phyloP scores from a whole-genome alignment of 2,797 vertebrate species.

The Orestias chungarensis region DNA sequence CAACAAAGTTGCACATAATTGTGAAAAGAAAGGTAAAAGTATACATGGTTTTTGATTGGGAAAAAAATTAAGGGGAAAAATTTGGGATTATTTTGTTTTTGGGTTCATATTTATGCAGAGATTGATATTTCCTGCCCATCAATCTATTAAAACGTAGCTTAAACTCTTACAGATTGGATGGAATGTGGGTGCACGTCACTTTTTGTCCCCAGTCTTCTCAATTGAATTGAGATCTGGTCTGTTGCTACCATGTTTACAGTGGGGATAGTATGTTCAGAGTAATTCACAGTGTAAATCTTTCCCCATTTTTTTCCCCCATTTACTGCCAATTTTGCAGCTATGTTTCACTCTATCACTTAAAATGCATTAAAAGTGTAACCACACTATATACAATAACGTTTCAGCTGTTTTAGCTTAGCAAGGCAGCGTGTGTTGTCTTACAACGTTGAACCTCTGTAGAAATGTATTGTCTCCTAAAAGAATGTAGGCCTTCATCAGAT shows the following conservation, averaged over 20 bases:
- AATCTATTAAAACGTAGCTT: background rate
- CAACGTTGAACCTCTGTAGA: slow-evolving; percentile 84
- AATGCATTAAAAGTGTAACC: background rate
- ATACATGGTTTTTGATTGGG: background rate
- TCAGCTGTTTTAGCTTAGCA: background rate
- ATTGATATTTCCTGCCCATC: too few relatives aligned
- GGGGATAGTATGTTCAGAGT: background rate
- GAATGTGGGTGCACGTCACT: background rate
- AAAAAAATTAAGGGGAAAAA: background rate
- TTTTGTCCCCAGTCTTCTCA: background rate
- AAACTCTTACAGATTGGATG: background rate
- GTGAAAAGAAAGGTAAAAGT: background rate
- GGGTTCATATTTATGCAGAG: too few relatives aligned
- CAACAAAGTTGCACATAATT: background rate
- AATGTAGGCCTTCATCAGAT: slow-evolving; percentile 88
- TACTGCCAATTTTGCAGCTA: background rate
- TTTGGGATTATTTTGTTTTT: background rate
- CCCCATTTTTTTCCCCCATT: background rate
- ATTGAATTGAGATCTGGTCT: background rate
- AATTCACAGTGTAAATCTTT: background rate
- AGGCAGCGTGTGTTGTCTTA: slow-evolving; percentile 48
- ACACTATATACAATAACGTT: background rate
- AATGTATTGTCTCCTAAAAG: slow-evolving; percentile 84
- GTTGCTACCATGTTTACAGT: background rate
- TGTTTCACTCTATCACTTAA: background rate